Percentiles rank a stretch among this genome's conserved stretches.
phyloP scores from a whole-genome alignment of 2,888 invertebrate genomes.

The Phasia obesa region DNA sequence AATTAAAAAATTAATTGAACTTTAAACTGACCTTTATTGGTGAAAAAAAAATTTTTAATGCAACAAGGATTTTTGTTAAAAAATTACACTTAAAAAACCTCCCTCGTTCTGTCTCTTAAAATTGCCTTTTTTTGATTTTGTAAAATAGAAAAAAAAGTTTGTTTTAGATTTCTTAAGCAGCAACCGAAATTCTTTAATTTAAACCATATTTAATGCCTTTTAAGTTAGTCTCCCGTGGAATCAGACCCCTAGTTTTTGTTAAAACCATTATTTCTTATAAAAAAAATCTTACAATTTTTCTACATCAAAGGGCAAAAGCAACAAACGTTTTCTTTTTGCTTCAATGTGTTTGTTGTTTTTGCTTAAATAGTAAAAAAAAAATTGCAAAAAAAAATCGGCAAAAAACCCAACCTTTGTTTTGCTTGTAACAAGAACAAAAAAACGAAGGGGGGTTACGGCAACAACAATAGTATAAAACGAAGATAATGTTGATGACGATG shows the following conservation, averaged over 20 bases:
- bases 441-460: constrained; percentile 2
- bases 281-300: neutral
- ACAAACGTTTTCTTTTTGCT: constrained; percentile 30
- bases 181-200: neutral
- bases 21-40: too few relatives aligned
- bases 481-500: constrained; percentile 19
- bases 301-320: constrained; percentile 43
- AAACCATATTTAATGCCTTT: constrained; percentile 31
- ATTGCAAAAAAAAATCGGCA: neutral
- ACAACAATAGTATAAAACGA: constrained; percentile 21
- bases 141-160: too few relatives aligned
- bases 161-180: too few relatives aligned
- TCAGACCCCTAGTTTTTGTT: constrained; percentile 29
- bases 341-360: constrained; percentile 11
- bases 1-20: too few relatives aligned
- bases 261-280: neutral
- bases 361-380: neutral
- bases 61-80: too few relatives aligned
- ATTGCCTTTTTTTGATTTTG: too few relatives aligned
- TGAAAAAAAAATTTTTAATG: too few relatives aligned
- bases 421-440: neutral
- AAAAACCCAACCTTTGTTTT: constrained; percentile 17
- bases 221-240: constrained; percentile 43
- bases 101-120: too few relatives aligned
- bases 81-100: too few relatives aligned